Percentiles rank a stretch among this genome's conserved stretches.
Conservation (phyloP, 2,888 invertebrate species). For the Tenthredo notha region DNA sequence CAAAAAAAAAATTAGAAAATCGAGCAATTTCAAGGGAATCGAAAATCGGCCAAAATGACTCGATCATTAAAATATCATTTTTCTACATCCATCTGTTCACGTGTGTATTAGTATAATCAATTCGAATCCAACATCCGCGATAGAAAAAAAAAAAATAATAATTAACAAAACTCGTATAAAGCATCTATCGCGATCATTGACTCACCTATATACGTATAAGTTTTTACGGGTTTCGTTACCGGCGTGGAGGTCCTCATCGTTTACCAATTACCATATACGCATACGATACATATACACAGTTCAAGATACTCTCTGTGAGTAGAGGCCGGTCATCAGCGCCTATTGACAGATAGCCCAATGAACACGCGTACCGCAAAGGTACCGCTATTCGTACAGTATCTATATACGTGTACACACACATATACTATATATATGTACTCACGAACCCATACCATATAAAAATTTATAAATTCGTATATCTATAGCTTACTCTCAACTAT, state of each 20-base stretch:
- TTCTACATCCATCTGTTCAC: not conserved
- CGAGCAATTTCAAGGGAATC: not conserved
- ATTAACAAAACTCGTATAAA: not conserved
- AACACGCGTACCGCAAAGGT: constrained; percentile 39
- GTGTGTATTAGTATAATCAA: not conserved
- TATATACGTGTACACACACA: constrained; percentile 4
- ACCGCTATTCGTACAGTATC: constrained; percentile 51
- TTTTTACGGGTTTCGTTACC: not conserved
- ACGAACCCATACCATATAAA: not conserved
- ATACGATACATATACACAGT: not conserved
- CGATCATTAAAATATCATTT: not conserved
- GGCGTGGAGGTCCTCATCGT: not conserved
- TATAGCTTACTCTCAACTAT: not conserved
- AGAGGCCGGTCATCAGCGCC: constrained; percentile 48
- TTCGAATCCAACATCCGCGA: not conserved
- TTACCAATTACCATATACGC: not conserved
- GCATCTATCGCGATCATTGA: not conserved
- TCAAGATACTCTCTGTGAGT: not conserved
- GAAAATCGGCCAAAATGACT: not conserved
- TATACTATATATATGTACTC: not conserved
- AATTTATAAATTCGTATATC: not conserved
- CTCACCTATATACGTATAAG: not conserved
- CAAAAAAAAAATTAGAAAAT: not conserved
- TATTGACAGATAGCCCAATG: constrained; percentile 48
- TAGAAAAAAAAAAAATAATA: not conserved